A percentile compares a stretch with the other conserved stretches of the same genome.
phyloP scores from a whole-genome alignment of 2,113 vertebrate genomes.

The Climacteris rufus region DNA sequence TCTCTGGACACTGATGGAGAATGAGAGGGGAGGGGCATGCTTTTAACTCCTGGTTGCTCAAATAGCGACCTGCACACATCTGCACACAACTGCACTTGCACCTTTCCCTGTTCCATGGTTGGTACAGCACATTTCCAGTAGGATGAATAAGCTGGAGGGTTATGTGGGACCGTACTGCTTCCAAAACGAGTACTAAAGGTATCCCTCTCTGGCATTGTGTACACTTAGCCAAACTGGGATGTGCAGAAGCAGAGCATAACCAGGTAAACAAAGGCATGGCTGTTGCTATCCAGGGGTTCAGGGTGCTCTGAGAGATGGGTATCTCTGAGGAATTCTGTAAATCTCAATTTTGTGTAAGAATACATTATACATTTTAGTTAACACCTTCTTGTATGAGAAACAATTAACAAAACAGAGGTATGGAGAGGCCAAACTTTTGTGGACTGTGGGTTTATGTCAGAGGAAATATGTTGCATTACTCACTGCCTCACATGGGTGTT shows the following conservation, averaged over 20 bases:
- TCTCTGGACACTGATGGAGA: not conserved
- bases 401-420: not conserved
- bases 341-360: not conserved
- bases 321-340: not conserved
- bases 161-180: not conserved
- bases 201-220: not conserved
- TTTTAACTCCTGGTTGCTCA: not conserved
- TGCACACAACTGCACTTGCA: not conserved
- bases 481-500: not conserved
- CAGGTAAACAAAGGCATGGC: not conserved
- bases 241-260: not conserved
- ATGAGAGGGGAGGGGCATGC: not conserved
- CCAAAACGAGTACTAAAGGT: not conserved
- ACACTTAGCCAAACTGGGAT: not conserved
- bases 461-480: not conserved
- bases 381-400: not conserved
- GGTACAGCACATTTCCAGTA: not conserved
- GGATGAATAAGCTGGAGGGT: not conserved
- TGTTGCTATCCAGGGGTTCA: not conserved
- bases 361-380: not conserved
- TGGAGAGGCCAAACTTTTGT: not conserved
- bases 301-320: not conserved
- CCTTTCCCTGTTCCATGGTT: not conserved
- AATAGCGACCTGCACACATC: rapidly evolving
- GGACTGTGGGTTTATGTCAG: not conserved